Evolutionary conservation across 2,797 vertebrate species (phyloP).

Genomic region (Pipistrellus pygmaeus): DNA sequence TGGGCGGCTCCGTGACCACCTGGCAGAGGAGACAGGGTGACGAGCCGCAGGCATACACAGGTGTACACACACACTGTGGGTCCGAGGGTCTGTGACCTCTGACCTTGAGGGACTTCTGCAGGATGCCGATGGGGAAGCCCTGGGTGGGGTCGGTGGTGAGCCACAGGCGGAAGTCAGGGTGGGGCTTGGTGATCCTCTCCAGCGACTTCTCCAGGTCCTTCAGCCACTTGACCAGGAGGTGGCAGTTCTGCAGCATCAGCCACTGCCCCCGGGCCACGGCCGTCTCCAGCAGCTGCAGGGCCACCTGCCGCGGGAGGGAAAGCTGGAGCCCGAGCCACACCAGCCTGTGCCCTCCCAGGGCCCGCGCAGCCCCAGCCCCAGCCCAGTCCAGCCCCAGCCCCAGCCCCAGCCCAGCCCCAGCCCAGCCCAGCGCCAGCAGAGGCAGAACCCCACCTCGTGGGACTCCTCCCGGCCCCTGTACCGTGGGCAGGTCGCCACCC

Average conservation of each 20-base stretch:
- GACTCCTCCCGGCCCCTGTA: not conserved
- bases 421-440: not conserved
- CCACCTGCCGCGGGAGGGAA: conserved; percentile 87
- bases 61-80: too few relatives aligned
- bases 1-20: conserved; percentile 98
- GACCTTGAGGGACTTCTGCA: conserved; percentile 97
- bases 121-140: conserved; percentile 96
- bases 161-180: conserved; percentile 96
- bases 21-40: conserved; percentile 73
- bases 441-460: not conserved
- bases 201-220: conserved; percentile 95
- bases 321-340: accelerated
- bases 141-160: conserved; percentile 96
- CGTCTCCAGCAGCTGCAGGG: conserved; percentile 93
- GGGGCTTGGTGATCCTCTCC: conserved; percentile 93
- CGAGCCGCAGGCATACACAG: accelerated
- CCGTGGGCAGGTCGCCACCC: not conserved
- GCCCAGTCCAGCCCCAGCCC: too few relatives aligned
- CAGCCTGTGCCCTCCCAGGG: accelerated
- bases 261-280: conserved; percentile 93
- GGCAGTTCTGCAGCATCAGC: conserved; percentile 99
- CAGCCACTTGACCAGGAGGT: conserved; percentile 96
- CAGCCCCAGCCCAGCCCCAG: too few relatives aligned
- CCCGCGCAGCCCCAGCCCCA: too few relatives aligned
- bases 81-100: too few relatives aligned